Evolutionary conservation across 2,113 vertebrate species (phyloP), one percentile per base, ranked within the genome.

Genomic region (Willisornis vidua): DNA sequence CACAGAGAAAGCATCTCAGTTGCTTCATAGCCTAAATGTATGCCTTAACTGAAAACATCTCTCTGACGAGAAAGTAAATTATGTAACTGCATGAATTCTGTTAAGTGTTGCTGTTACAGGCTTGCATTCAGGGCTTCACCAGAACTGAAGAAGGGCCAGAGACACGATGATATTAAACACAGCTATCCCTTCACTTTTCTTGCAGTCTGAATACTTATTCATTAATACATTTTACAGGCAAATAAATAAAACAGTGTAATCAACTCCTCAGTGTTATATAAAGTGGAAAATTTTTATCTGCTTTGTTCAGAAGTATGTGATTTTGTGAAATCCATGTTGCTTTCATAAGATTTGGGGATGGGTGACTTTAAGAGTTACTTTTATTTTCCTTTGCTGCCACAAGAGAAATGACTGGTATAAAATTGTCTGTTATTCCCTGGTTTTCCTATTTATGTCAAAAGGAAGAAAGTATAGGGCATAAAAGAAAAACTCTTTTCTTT

Each of bases 31-130:
- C 78, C 92, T 87, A 85, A 92, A 92, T 76, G 39, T 46, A 80
- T 79, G 90, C 75, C 92, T 96, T 90, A 85, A 97, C 92, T 62
- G 59, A 66, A 96, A 93, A 70, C 28, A 24, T 29, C 45, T 85
- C 54, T 93, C 37, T 80, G 92, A 76, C 71, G 92, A 86, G 78
- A 86, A 86, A 90, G 48, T 71, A 91, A 95, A 83, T 94, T 74
- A 84, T 86, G 46, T 84, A 80, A 89, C 65, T 78, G 35, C 26
- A 58, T 73, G 75, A 83, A 80, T 45, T 82, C 49, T 48, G 52
- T 52, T 49, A 93, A 85, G 33, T 2, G 16, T 26, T 75, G 28
- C 54, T 66, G 43, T 33, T 66, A 22, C 45, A 85, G 59, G 51
- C 67, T 87, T 94, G 37, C 14, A 33, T 79, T 91, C n/a, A 57